A percentile compares a stretch with the other conserved stretches of the same genome.
Conservation (phyloP, 2,888 invertebrate genomes). For the Ptilodon capucinus region DNA sequence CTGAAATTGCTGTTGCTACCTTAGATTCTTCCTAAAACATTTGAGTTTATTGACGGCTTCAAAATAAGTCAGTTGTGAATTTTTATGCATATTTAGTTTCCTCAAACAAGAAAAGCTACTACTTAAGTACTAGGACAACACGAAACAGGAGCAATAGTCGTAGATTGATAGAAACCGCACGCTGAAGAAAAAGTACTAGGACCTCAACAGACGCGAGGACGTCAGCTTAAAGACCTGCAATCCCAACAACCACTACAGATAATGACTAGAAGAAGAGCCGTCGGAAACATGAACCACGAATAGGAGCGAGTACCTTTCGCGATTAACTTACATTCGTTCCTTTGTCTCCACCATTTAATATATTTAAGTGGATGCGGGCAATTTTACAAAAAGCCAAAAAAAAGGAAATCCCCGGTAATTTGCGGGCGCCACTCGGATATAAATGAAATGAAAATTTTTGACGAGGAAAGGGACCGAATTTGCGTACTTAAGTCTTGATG, state of each 20-base stretch:
- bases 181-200: too few species aligned
- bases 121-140: too few species aligned
- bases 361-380: constrained; percentile 75
- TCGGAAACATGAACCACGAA: constrained; percentile 21
- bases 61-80: too few species aligned
- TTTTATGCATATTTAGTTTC: too few species aligned
- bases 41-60: too few species aligned
- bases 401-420: constrained; percentile 66
- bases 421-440: constrained; percentile 67
- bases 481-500: constrained; percentile 31
- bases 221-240: constrained; percentile 1
- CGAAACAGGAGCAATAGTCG: too few species aligned
- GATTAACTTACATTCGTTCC: constrained; percentile 58
- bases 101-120: too few species aligned
- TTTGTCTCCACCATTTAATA: constrained; percentile 73
- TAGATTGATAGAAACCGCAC: too few species aligned
- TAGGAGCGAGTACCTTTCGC: constrained; percentile 32
- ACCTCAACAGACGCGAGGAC: too few species aligned
- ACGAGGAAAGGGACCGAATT: constrained; percentile 53
- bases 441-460: constrained; percentile 75
- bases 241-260: constrained; percentile 16
- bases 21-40: too few species aligned
- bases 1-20: too few species aligned
- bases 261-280: constrained; percentile 18
- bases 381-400: constrained; percentile 73